These are phyloP conservation scores for Solenopsis invicta DNA, from an alignment of 1,140 invertebrate species.

Conservation along the genomic window DNA sequence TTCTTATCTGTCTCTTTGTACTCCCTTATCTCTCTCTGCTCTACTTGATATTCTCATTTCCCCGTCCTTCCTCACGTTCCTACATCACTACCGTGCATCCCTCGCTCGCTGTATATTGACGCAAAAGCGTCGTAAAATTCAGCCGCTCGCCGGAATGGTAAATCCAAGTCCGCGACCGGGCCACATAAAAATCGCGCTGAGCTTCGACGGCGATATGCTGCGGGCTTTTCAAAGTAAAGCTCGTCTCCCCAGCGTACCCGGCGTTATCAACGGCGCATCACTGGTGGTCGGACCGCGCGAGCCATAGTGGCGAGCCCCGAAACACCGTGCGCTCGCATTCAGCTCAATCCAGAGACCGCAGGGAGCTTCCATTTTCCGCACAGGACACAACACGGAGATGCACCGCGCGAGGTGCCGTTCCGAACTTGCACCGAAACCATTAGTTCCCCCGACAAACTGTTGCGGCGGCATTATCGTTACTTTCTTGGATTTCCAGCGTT, in stretches of 20 bases:
- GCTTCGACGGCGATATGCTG: background rate
- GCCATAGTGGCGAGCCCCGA: conserved; percentile 56
- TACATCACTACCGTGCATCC: background rate
- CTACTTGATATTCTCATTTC: conserved; percentile 49
- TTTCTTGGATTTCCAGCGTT: conserved; percentile 17
- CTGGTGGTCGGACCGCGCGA: conserved; percentile 27
- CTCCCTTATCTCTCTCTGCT: conserved; percentile 37
- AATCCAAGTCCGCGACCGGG: conserved; percentile 9
- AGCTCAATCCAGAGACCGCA: conserved; percentile 51
- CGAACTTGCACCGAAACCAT: conserved; percentile 46
- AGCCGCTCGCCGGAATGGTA: background rate
- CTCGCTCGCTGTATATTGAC: conserved; percentile 11
- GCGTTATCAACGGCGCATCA: conserved; percentile 48
- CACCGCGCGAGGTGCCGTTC: conserved; percentile 1
- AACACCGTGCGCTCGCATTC: conserved; percentile 42
- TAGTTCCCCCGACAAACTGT: conserved; percentile 51
- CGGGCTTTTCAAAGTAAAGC: conserved; percentile 62
- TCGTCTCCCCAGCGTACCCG: conserved; percentile 23
- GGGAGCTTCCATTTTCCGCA: conserved; percentile 48
- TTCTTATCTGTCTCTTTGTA: conserved; percentile 42
- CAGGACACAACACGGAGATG: conserved; percentile 25
- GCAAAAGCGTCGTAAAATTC: conserved; percentile 25
- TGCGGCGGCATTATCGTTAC: conserved; percentile 40
- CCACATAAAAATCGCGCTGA: conserved; percentile 23
- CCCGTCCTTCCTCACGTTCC: background rate